Percentiles rank a stretch among this genome's conserved stretches.
Evolutionary conservation across 2,113 vertebrate genomes (phyloP).

Genomic region (Chaetodon auriga): DNA sequence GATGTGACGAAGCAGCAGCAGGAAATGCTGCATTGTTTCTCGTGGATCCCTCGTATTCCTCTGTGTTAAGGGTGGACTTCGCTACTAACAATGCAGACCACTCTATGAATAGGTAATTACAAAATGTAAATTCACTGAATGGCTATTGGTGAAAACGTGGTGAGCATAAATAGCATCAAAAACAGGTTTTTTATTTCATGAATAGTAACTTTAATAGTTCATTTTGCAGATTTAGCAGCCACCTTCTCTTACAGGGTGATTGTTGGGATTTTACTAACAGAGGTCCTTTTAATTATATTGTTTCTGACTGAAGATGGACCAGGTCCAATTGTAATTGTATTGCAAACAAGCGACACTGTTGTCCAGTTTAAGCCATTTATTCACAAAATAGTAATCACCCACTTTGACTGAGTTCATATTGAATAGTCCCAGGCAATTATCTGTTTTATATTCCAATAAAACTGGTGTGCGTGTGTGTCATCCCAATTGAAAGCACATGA

Average conservation of each 20-base stretch:
- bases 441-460: slow-evolving; percentile 26
- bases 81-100: not conserved
- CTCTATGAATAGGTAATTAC: not conserved
- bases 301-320: not conserved
- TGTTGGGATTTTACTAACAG: not conserved
- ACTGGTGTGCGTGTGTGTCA: not conserved
- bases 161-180: not conserved
- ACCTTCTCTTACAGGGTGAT: not conserved
- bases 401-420: slow-evolving; percentile 1
- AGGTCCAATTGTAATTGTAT: not conserved
- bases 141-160: not conserved
- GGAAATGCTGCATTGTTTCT: not conserved
- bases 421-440: not conserved
- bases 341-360: not conserved
- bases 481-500: slow-evolving; percentile 34
- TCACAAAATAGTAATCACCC: not conserved
- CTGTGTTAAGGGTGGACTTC: not conserved
- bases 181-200: not conserved
- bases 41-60: not conserved
- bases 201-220: not conserved
- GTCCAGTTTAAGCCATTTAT: not conserved
- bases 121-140: not conserved
- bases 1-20: not conserved
- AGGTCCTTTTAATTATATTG: not conserved
- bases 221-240: not conserved